These are phyloP conservation scores for Zygothrica quintamaculata DNA, from an alignment of 2,888 invertebrate species.

Conservation along the genomic window DNA sequence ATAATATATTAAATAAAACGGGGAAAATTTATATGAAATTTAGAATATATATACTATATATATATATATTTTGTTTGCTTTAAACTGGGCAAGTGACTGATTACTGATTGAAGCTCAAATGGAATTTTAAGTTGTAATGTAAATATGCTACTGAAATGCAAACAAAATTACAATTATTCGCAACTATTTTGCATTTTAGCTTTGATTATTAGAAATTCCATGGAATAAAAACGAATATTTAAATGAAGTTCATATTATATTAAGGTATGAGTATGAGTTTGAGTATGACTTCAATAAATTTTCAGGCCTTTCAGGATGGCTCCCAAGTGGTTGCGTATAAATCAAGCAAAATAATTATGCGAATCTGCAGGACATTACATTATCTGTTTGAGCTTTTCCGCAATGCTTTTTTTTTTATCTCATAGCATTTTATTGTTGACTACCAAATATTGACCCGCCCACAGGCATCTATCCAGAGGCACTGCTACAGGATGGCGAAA, in stretches of 20 bases:
- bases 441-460: conserved; percentile 55
- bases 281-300: conserved; percentile 30
- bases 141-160: conserved; percentile 3
- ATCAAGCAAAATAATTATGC: conserved; percentile 74
- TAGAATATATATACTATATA: too few relatives aligned
- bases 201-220: conserved; percentile 23
- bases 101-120: conserved; percentile 24
- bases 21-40: too few relatives aligned
- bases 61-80: too few relatives aligned
- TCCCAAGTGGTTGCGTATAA: conserved; percentile 51
- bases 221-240: conserved; percentile 21
- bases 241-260: conserved; percentile 23
- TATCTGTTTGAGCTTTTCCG: conserved; percentile 57
- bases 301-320: conserved; percentile 8
- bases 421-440: conserved; percentile 59
- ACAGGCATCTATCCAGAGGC: conserved; percentile 12
- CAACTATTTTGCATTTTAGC: conserved; percentile 34
- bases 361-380: conserved; percentile 66
- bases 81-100: conserved; percentile 6
- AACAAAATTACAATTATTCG: conserved; percentile 13
- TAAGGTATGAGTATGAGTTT: conserved; percentile 8
- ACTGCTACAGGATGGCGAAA: conserved; percentile 2
- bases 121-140: not conserved
- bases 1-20: too few relatives aligned
- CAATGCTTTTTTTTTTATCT: conserved; percentile 63